Evolutionary conservation across 1,140 invertebrate species (phyloP), one percentile per base, ranked within the genome.

Genomic region (Propsilocerus akamusi): DNA sequence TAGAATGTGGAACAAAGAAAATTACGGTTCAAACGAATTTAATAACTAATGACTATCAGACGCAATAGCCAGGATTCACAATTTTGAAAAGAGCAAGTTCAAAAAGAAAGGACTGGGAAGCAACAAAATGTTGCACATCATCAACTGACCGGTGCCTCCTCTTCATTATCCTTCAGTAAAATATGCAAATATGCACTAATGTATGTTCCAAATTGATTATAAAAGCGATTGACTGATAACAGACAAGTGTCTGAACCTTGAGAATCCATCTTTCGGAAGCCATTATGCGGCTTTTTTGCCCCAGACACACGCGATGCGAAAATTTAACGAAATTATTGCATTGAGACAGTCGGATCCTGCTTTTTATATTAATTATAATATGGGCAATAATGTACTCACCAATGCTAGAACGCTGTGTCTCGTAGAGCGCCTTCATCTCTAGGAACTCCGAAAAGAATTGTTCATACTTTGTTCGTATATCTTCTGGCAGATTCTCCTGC

Each of bases 361-460:
- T n/a, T n/a, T n/a, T n/a, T n/a, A n/a, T n/a, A n/a, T n/a, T n/a
- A n/a, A n/a, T n/a, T n/a, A n/a, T n/a, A n/a, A n/a, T n/a, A n/a
- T n/a, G n/a, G n/a, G n/a, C n/a, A n/a, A n/a, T n/a, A n/a, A n/a
- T 49, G 26, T 37, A 54, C 58, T 60, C 69, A 81, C 80, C 77
- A 53, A 74, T 65, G 61, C 70, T 73, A 49, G 69, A 68, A 58
- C 72, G 72, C 49, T 67, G 71, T 25, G 73, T 74, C 61, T 81
- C 77, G 53, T 75, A 72, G 17, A 81, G 64, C 5, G 78, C 80
- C 68, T 80, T 80, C 2, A 74, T 72, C n/a, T 76, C 80, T 30
- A 81, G 68, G 37, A 74, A 78, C 63, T 80, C 76, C 56, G 80
- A 76, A 55, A 79, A 76, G 62, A 75, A 75, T 52, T 72, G 66